These are phyloP conservation scores for Sturmia bella DNA, from an alignment of 2,888 invertebrate genomes.

Conservation along the genomic window DNA sequence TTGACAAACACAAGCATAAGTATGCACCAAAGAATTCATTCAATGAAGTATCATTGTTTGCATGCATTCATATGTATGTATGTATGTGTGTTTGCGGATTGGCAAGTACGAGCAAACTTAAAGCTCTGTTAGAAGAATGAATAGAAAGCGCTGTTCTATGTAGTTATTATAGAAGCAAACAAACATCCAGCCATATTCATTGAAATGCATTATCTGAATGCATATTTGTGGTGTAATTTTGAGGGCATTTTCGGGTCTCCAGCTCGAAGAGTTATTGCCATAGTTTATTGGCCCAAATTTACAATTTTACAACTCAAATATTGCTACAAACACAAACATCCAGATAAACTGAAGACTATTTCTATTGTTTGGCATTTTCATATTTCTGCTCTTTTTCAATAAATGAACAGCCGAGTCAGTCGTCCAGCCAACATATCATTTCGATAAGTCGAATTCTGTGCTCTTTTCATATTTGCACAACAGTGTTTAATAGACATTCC, in stretches of 20 bases:
- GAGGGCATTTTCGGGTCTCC: conserved; percentile 58
- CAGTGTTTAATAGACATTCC: conserved; percentile 40
- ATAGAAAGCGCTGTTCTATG: conserved; percentile 9
- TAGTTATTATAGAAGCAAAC: conserved; percentile 47
- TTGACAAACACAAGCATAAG: conserved; percentile 6
- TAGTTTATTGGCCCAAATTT: conserved; percentile 70
- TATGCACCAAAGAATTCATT: neutral
- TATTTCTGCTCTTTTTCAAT: conserved; percentile 30
- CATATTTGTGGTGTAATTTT: conserved; percentile 65
- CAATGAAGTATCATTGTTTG: conserved; percentile 43
- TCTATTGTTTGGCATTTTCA: conserved; percentile 41
- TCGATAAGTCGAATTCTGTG: conserved; percentile 11
- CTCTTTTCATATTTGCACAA: neutral
- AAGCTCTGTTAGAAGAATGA: neutral
- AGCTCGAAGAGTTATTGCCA: conserved; percentile 65
- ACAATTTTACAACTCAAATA: conserved; percentile 32
- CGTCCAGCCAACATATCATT: conserved; percentile 40
- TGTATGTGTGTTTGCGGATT: neutral
- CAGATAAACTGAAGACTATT: neutral
- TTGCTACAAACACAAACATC: neutral
- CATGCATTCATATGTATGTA: neutral
- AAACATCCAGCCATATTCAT: conserved; percentile 39
- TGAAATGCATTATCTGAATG: conserved; percentile 35
- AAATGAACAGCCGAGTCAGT: conserved; percentile 34
- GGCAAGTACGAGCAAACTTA: conserved; percentile 38